Evolutionary conservation across 2,797 vertebrate species (phyloP), one percentile per base, ranked within the genome.

Genomic region (Arnoldichthys spilopterus): DNA sequence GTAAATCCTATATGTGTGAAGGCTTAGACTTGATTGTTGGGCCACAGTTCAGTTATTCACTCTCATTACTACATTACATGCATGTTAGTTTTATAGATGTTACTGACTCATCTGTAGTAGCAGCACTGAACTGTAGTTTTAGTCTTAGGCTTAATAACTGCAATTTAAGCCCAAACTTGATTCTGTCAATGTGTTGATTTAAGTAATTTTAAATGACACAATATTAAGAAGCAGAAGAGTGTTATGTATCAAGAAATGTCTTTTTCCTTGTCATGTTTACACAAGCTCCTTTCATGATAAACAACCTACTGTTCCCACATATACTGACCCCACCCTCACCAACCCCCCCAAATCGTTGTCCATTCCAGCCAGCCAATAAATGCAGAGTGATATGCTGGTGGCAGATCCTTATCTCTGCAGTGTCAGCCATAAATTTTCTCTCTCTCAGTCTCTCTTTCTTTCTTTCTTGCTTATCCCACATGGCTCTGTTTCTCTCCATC

Each of bases 401-500:
- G 62, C 40, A 68, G 62, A 64, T 75, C 72, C 56, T 71, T 63
- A 75, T 70, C 66, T 54, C 22, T 49, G 11, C 66, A 74, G 32
- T 24, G 74, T 68, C 59, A 62, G 66, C 47, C 72, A 69, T 40
- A 15, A 74, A 56, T 62, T n/a, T 11, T 56, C 77, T 79, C 13
- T 66, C 61, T 79, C 24, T 32, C 40, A 66, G 53, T 69, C 63
- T 26, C 24, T 78, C 28, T 16, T 53, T 53, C 30, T 83, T 56
- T 86, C 86, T 90, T 24, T 2, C 59, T 64, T 75, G 6, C 45
- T 64, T 75, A 20, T 59, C 28, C 78, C 78, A 13, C 74, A 86
- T 59, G 87, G 85, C 83, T 83, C 89, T 87, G 80, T 83, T 62
- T 87, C 85, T 90, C 90, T 93, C 91, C 71, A 82, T 80, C 78